Percentiles rank a stretch among this genome's conserved stretches.
These are phyloP conservation scores for Erebia aethiops DNA, from an alignment of 2,888 invertebrate genomes.

Conservation along the genomic window DNA sequence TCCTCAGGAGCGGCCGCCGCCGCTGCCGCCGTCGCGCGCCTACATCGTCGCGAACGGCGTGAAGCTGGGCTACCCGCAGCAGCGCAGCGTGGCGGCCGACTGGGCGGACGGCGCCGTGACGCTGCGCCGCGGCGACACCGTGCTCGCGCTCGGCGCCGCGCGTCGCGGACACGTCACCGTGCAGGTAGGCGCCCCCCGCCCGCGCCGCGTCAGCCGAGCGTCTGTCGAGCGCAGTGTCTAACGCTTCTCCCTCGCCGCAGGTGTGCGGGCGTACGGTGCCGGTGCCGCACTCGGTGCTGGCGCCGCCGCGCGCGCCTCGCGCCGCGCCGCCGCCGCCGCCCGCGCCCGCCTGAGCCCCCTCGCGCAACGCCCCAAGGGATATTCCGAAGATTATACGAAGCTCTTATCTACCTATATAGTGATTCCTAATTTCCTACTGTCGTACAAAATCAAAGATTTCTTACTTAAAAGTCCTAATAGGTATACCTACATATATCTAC, in stretches of 20 bases:
- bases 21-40: conserved; percentile 14
- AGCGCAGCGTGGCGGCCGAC: conserved; percentile 94
- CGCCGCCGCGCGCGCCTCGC: conserved; percentile 64
- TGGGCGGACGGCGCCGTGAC: conserved; percentile 82
- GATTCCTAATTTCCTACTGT: no score
- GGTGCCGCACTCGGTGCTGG: conserved; percentile 74
- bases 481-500: no score
- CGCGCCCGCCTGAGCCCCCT: conserved; percentile 48
- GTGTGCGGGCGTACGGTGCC: conserved; percentile 62
- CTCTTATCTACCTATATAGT: no score
- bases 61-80: conserved; percentile 96
- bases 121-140: conserved; percentile 91
- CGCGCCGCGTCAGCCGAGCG: neutral
- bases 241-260: conserved; percentile 67
- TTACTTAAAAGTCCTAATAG: no score
- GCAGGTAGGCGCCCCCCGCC: conserved; percentile 74
- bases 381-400: no score
- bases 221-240: no score
- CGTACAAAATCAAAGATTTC: no score
- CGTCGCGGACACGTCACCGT: conserved; percentile 94
- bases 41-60: conserved; percentile 62
- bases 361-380: neutral
- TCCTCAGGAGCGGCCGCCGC: conserved; percentile 7
- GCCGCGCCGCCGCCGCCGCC: conserved; percentile 60
- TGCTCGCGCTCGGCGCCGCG: conserved; percentile 94